Conservation (phyloP, 2,888 invertebrate species). For the Hypercompe scribonia region DNA sequence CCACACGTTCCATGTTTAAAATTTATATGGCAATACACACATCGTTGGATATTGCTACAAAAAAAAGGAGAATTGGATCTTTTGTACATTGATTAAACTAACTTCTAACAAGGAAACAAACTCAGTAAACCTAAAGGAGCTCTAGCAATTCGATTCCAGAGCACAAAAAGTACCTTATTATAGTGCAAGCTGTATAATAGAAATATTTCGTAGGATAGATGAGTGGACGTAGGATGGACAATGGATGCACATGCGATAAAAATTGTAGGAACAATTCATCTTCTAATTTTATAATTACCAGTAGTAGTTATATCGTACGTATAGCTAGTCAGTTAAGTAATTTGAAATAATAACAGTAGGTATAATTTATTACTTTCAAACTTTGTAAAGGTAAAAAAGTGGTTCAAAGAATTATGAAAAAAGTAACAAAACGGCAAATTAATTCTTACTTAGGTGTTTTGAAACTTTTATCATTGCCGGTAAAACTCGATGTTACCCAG, state of each 20-base stretch:
- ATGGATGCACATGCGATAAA: too few relatives aligned
- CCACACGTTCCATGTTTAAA: neutral
- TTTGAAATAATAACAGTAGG: slow-evolving; percentile 7
- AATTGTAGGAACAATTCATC: neutral
- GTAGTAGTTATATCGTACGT: neutral
- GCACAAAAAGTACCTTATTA: neutral
- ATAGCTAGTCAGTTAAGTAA: slow-evolving; percentile 3
- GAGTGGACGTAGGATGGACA: neutral
- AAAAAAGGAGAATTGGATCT: neutral
- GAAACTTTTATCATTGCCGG: slow-evolving; percentile 9
- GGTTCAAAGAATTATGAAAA: slow-evolving; percentile 12
- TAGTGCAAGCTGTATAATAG: neutral
- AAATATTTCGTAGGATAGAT: neutral
- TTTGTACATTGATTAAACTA: neutral
- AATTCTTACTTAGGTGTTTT: slow-evolving; percentile 15
- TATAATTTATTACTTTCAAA: slow-evolving; percentile 26
- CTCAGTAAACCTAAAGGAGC: neutral
- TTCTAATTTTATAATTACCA: neutral
- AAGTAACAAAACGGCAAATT: slow-evolving; percentile 10
- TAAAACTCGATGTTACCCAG: neutral
- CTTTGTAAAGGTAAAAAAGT: slow-evolving; percentile 14
- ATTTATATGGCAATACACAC: neutral
- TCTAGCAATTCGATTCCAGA: neutral
- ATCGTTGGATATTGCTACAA: neutral
- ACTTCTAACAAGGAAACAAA: too few relatives aligned